A percentile compares a stretch with the other conserved stretches of the same genome.
phyloP scores from a whole-genome alignment of 2,797 vertebrate genomes.

The Epinephelus coioides region DNA sequence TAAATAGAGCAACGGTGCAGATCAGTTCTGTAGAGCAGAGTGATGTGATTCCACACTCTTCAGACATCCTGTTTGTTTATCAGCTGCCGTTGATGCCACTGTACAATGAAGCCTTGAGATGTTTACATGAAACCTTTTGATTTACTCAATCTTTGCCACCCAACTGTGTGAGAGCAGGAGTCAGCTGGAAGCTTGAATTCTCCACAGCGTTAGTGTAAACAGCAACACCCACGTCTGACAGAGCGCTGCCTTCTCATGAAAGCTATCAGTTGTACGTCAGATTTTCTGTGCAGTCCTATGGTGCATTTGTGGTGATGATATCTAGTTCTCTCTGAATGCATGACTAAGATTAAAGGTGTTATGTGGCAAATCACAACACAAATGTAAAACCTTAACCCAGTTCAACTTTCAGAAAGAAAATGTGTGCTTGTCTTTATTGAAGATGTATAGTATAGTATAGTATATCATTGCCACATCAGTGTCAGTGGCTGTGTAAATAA shows the following conservation, averaged over 20 bases:
- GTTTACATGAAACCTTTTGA: slow-evolving; percentile 25
- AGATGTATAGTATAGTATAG: background rate
- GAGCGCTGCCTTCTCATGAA: background rate
- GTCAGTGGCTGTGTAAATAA: background rate
- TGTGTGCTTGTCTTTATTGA: background rate
- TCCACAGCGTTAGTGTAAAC: slow-evolving; percentile 13
- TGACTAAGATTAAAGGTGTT: background rate
- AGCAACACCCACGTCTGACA: slow-evolving; percentile 27
- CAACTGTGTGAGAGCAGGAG: slow-evolving; percentile 26
- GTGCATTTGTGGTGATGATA: slow-evolving; percentile 16
- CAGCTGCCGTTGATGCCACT: slow-evolving; percentile 11
- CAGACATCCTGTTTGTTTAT: background rate
- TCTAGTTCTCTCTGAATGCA: slow-evolving; percentile 16
- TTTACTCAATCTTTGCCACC: slow-evolving; percentile 19
- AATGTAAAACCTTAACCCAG: slow-evolving; percentile 12
- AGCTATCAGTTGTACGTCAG: slow-evolving; percentile 7
- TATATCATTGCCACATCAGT: background rate
- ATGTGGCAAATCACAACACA: background rate
- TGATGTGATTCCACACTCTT: background rate
- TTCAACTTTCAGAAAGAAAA: background rate
- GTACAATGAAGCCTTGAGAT: slow-evolving; percentile 4
- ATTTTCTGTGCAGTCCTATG: background rate
- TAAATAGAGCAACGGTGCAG: background rate
- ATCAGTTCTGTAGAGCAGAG: background rate
- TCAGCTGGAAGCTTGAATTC: slow-evolving; percentile 31